Base-by-base conservation (phyloP, 2,797 vertebrate genomes). In the Morus bassanus region DNA sequence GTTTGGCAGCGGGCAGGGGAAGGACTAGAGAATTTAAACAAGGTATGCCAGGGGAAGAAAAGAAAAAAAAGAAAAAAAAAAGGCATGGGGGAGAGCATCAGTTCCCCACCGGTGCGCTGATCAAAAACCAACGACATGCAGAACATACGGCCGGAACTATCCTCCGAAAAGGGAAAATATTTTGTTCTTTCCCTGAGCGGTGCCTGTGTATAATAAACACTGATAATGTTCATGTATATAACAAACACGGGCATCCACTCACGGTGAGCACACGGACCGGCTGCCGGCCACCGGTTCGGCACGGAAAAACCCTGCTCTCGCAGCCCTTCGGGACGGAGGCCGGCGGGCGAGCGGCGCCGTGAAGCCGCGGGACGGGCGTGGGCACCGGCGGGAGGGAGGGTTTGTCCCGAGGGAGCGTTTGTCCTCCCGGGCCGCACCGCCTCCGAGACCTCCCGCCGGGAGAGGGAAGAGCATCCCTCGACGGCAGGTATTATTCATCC, bases 401-500 rank as follows among this genome's bases (percentile, higher is more conserved):
- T 10, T 80, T 30, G 31, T 11, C 13, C n/a, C 21, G 13, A 2
- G 8, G 2, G 5, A 45, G 18, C 18, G 7, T 31, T 45, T 35
- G 61, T 70, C 46, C 63, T 18, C 9, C 11, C 11, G 59, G 53
- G 24, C 56, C 18, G 13, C 67, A 6, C 68, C 8, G 14, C 45
- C 60, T 57, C 14, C 12, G 31, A 33, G 60, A 2, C 27, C 56
- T 50, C 22, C 8, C 23, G 27, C 19, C 33, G 12, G 46, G 43
- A 51, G 21, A 65, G 13, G 10, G 19, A 10, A 74, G 61, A 59
- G 43, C 76, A 65, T 88, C 57, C n/a, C 61, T 63, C 45, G 25
- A 65, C 82, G 88, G 79, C 92, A 85, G 95, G 70, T 86, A 95
- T 85, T 79, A 46, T 27, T 70, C 94, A 80, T 91, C 88, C 88